These are phyloP conservation scores for Ormyrus rosae DNA, from an alignment of 2,888 invertebrate species.

Conservation along the genomic window DNA sequence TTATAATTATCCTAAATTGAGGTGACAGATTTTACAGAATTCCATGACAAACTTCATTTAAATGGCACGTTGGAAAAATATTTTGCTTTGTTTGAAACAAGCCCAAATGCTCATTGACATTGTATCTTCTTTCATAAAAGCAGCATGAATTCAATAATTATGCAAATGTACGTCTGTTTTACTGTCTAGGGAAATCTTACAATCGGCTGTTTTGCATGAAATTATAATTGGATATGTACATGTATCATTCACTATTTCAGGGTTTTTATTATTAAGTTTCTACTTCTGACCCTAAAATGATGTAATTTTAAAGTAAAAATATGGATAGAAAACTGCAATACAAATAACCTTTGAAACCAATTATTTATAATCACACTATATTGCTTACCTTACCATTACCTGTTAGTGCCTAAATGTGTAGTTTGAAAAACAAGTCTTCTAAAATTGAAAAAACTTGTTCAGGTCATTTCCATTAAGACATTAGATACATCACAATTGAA, in stretches of 20 bases:
- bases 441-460: slow-evolving; percentile 4
- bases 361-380: slow-evolving; percentile 4
- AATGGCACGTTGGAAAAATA: slow-evolving; percentile 52
- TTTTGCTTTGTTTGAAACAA: slow-evolving; percentile 52
- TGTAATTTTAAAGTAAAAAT: slow-evolving; percentile 4
- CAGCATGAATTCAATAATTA: slow-evolving; percentile 57
- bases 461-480: neutral
- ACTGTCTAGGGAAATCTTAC: slow-evolving; percentile 44
- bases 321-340: neutral
- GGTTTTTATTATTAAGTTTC: slow-evolving; percentile 32
- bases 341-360: neutral
- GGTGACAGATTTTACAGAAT: slow-evolving; percentile 51
- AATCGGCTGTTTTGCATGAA: slow-evolving; percentile 56
- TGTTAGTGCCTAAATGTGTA: slow-evolving; percentile 5
- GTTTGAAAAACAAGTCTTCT: neutral
- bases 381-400: neutral
- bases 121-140: slow-evolving; percentile 51
- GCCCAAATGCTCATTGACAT: slow-evolving; percentile 50
- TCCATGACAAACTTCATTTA: slow-evolving; percentile 29
- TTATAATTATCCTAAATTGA: slow-evolving; percentile 33
- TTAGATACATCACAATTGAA: neutral
- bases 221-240: slow-evolving; percentile 50
- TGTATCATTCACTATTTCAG: slow-evolving; percentile 52
- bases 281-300: neutral
- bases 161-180: slow-evolving; percentile 52